Evolutionary conservation across 2,888 invertebrate species (phyloP).

Genomic region (Heteromurus nitidus): DNA sequence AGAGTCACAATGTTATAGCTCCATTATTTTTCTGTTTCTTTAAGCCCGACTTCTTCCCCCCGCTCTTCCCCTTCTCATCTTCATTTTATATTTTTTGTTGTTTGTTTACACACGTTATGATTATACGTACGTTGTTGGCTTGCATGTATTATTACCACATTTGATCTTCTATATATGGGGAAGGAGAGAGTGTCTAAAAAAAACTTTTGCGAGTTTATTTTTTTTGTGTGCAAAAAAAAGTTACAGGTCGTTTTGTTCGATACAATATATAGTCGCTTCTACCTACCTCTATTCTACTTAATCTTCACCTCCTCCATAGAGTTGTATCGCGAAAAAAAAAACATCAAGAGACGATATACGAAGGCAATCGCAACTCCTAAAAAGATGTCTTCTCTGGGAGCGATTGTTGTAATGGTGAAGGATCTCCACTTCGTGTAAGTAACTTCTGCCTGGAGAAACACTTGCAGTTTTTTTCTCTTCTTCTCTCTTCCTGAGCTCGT

Average conservation of each 20-base stretch:
- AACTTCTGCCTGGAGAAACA: not conserved
- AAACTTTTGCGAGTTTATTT: not conserved
- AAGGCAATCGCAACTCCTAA: conserved; percentile 60
- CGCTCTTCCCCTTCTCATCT: conserved; percentile 14
- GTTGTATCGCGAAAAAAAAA: not conserved
- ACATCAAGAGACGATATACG: conserved; percentile 7
- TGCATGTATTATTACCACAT: conserved; percentile 17
- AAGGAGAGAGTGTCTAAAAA: not conserved
- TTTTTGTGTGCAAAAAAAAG: not conserved
- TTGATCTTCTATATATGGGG: not conserved
- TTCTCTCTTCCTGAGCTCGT: too few relatives aligned
- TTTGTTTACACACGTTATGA: conserved; percentile 27
- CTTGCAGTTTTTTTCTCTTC: conserved; percentile 3
- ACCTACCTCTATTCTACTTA: not conserved
- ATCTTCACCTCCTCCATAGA: not conserved
- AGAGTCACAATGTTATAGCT: conserved; percentile 70
- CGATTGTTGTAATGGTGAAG: conserved; percentile 62
- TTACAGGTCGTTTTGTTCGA: conserved; percentile 9
- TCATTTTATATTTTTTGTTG: conserved; percentile 40
- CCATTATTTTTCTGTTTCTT: conserved; percentile 72
- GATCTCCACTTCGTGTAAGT: conserved; percentile 47
- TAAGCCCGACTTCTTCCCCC: conserved; percentile 41
- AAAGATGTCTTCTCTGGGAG: conserved; percentile 61
- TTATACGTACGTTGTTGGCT: conserved; percentile 24
- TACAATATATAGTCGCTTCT: not conserved